These are phyloP conservation scores for Pandemis corylana DNA, from an alignment of 2,888 invertebrate genomes.

Conservation along the genomic window DNA sequence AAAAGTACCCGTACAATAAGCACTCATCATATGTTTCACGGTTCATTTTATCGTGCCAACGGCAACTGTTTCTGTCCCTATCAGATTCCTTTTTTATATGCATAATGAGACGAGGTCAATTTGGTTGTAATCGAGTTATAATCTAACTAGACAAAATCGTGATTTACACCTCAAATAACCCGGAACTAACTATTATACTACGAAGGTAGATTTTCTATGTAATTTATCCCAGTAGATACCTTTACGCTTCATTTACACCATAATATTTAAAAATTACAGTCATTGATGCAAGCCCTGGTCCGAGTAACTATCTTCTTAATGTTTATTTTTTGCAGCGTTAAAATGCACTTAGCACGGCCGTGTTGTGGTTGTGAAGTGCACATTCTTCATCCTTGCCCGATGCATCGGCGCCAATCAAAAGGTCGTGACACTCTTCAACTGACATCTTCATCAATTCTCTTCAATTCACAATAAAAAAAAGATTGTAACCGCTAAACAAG, in stretches of 20 bases:
- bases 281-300: constrained; percentile 3
- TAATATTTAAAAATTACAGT: neutral
- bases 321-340: constrained; percentile 26
- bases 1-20: neutral
- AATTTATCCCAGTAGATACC: neutral
- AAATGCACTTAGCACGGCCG: constrained; percentile 33
- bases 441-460: constrained; percentile 69
- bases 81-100: neutral
- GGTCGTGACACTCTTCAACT: constrained; percentile 65
- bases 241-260: neutral
- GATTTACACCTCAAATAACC: neutral
- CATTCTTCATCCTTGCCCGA: constrained; percentile 56
- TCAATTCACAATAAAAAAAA: constrained; percentile 63
- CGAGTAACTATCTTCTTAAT: neutral
- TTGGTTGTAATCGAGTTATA: neutral
- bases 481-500: constrained; percentile 53
- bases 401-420: constrained; percentile 68
- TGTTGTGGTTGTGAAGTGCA: constrained; percentile 42
- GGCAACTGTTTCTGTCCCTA: neutral
- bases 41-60: too few relatives aligned
- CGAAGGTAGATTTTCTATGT: neutral
- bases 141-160: neutral
- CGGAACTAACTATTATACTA: neutral
- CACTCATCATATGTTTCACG: neutral
- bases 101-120: neutral